Evolutionary conservation across 2,797 vertebrate genomes (phyloP).

Genomic region (Siniperca scherzeri): DNA sequence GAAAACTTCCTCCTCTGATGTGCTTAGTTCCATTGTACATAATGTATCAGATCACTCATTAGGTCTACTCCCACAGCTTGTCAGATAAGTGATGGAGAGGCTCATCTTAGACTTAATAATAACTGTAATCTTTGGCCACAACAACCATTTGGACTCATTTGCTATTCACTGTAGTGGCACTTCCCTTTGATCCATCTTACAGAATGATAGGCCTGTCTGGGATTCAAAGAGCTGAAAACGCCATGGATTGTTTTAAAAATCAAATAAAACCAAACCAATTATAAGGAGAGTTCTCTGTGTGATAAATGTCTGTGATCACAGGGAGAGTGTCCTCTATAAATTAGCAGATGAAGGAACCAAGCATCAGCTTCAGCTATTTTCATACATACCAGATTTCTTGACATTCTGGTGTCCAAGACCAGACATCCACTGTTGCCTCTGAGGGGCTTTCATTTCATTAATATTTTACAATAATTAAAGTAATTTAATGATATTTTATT

Average conservation of each 20-base stretch:
- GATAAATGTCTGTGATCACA: conserved; percentile 22
- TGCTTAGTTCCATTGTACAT: conserved; percentile 1
- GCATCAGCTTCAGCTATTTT: not conserved
- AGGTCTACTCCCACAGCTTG: conserved; percentile 45
- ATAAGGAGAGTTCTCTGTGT: conserved; percentile 14
- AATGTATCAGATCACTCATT: conserved; percentile 54
- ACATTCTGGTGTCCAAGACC: not conserved
- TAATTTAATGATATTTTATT: not conserved
- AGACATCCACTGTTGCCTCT: not conserved
- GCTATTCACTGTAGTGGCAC: conserved; percentile 55
- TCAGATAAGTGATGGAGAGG: conserved; percentile 67
- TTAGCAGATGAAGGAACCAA: conserved; percentile 19
- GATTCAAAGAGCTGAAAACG: conserved; percentile 45
- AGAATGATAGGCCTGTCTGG: conserved; percentile 54
- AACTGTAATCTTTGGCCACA: conserved; percentile 70
- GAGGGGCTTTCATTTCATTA: not conserved
- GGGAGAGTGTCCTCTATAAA: not conserved
- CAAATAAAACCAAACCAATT: conserved; percentile 39
- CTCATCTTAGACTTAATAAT: conserved; percentile 75
- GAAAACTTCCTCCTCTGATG: conserved; percentile 1
- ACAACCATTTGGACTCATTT: conserved; percentile 69
- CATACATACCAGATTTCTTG: not conserved
- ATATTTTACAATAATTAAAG: not conserved
- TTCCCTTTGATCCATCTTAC: conserved; percentile 58
- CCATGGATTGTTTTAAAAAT: conserved; percentile 11